Evolutionary conservation across 2,797 vertebrate species (phyloP).

Genomic region (Chelon auratus): DNA sequence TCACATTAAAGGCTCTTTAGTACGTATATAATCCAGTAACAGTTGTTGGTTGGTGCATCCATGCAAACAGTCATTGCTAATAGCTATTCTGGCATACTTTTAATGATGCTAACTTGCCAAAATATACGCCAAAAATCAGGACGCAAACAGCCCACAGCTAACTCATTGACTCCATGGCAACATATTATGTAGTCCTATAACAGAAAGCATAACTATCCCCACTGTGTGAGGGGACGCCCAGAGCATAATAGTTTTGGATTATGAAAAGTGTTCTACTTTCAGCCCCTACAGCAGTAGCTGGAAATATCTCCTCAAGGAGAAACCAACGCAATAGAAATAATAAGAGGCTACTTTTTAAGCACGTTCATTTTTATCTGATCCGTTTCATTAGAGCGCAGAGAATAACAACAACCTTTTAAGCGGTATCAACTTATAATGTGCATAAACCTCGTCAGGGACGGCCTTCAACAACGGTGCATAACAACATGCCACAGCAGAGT

Average conservation of each 20-base stretch:
- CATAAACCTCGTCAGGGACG: not conserved
- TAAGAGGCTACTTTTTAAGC: not conserved
- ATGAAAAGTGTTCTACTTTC: not conserved
- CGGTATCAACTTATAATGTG: not conserved
- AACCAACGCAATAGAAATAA: not conserved
- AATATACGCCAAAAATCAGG: too few species aligned
- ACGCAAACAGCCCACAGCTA: not conserved
- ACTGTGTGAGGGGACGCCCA: not conserved
- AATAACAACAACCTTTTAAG: not conserved
- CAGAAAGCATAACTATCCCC: not conserved
- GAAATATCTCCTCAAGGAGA: constrained; percentile 5
- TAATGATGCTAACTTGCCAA: too few species aligned
- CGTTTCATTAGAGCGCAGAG: not conserved
- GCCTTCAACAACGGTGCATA: constrained; percentile 7
- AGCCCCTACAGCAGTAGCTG: not conserved
- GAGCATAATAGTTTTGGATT: not conserved
- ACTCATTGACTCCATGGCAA: not conserved
- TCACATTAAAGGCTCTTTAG: too few species aligned
- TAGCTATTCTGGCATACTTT: too few species aligned
- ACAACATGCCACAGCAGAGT: constrained; percentile 7
- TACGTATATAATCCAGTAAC: too few species aligned
- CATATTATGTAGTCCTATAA: not conserved
- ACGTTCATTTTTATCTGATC: not conserved
- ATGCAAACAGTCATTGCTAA: not conserved
- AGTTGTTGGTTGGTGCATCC: too few species aligned